Conservation (phyloP, 2,888 invertebrate species). For the Diarsia mendica region DNA sequence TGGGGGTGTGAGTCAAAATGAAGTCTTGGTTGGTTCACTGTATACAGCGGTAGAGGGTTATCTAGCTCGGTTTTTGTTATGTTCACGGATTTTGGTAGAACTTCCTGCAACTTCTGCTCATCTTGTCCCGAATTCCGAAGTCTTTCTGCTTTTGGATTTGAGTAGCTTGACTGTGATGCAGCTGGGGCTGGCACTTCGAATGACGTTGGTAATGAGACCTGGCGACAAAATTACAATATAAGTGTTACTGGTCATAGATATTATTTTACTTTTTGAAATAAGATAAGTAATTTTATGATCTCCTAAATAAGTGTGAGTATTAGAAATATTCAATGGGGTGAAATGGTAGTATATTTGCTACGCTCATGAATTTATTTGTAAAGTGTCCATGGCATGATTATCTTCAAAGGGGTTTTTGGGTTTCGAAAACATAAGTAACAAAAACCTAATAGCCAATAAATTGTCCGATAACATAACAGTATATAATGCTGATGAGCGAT, state of each 20-base stretch:
- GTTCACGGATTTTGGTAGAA: conserved; percentile 8
- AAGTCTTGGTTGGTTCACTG: conserved; percentile 26
- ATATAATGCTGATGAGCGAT: conserved; percentile 10
- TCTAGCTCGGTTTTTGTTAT: conserved; percentile 9
- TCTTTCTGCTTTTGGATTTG: conserved; percentile 77
- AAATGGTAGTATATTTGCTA: not conserved
- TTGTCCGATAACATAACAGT: not conserved
- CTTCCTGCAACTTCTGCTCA: conserved; percentile 19
- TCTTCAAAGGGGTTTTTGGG: not conserved
- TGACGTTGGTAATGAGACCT: conserved; percentile 78
- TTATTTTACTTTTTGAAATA: not conserved
- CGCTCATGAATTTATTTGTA: not conserved
- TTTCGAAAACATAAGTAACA: not conserved
- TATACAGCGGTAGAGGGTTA: not conserved
- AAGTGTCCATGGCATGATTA: not conserved
- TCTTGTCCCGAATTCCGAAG: conserved; percentile 63
- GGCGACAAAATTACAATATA: conserved; percentile 56
- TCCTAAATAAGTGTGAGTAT: not conserved
- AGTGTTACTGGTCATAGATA: not conserved
- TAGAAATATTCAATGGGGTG: conserved; percentile 6
- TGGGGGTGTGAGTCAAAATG: conserved; percentile 28
- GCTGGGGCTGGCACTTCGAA: conserved; percentile 81
- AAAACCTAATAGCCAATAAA: no score
- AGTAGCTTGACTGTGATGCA: conserved; percentile 71
- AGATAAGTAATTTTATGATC: not conserved